Base-by-base conservation (phyloP, 2,113 vertebrate species). In the Corythornis madagascariensis region DNA sequence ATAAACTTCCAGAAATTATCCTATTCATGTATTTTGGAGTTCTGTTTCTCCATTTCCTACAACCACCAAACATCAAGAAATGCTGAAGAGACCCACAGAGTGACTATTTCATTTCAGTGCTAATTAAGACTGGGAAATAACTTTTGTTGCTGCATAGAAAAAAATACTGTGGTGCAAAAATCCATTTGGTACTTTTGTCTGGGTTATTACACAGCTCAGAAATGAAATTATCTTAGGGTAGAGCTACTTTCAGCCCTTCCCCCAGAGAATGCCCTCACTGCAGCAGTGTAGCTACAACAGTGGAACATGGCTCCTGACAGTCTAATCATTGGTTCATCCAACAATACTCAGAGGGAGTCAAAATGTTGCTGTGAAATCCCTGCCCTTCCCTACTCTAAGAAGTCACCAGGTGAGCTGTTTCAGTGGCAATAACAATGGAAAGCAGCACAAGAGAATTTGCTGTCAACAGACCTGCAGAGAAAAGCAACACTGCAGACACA, bases 361-460 rank as follows among this genome's bases (percentile, higher is more conserved):
- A 86, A 89, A 29, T 2, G 15, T 38, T 81, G 33, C 60, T 80
- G 65, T 20, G 83, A 81, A 91, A 90, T 67, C 88, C 40, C 80
- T 78, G 80, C 69, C 83, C 80, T 78, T 64, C 65, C 45, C 69
- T 64, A 16, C 60, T 90, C 69, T 31, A 22, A 61, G 38, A 38
- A 84, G 57, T 13, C 90, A 93, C 80, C 80, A 95, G 88, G 83
- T 94, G 90, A 95, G 69, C 57, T 57, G 16, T 25, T 90, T 40
- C 88, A n/a, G 31, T 38, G 11, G 28, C 7, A 88, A 40, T 7
- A 66, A 60, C 67, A 76, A 43, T 1, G 11, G 74, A 50, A 92
- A 94, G 43, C 26, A 48, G 14, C 45, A 77, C 57, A 72, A 13
- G 86, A 78, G 60, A 15, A 74, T 74, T 89, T 83, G 56, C 7